Percentiles rank a stretch among this genome's conserved stretches.
phyloP scores from a whole-genome alignment of 2,113 vertebrate genomes.

The Probosciger aterrimus region DNA sequence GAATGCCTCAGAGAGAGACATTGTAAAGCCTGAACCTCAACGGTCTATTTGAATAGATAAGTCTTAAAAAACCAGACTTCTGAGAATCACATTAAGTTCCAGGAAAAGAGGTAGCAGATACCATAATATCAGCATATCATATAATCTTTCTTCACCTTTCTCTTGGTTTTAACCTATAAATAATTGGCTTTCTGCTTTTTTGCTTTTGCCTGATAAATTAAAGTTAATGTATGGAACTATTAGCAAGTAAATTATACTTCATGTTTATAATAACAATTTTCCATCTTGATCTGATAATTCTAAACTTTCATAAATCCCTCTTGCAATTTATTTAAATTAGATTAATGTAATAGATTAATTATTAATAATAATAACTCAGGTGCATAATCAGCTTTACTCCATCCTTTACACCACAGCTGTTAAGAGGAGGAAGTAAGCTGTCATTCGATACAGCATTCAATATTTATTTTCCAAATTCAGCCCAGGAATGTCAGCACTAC shows the following conservation, averaged over 20 bases:
- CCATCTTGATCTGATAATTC: neutral
- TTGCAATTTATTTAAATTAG: neutral
- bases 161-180: neutral
- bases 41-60: neutral
- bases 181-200: neutral
- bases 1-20: neutral
- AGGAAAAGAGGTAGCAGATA: neutral
- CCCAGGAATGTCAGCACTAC: constrained; percentile 43
- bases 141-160: neutral
- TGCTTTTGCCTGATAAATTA: neutral
- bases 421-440: neutral
- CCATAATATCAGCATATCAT: neutral
- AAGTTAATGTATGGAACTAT: neutral
- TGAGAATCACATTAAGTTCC: neutral
- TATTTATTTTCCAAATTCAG: constrained; percentile 13
- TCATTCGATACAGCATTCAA: neutral
- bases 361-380: neutral
- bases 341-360: neutral
- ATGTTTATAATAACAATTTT: neutral
- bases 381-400: neutral
- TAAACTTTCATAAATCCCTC: neutral
- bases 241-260: neutral
- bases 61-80: neutral
- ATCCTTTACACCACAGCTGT: neutral
- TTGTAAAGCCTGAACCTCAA: neutral